Evolutionary conservation across 2,797 vertebrate genomes (phyloP), one percentile per base, ranked within the genome.

Genomic region (Hydrolagus colliei): DNA sequence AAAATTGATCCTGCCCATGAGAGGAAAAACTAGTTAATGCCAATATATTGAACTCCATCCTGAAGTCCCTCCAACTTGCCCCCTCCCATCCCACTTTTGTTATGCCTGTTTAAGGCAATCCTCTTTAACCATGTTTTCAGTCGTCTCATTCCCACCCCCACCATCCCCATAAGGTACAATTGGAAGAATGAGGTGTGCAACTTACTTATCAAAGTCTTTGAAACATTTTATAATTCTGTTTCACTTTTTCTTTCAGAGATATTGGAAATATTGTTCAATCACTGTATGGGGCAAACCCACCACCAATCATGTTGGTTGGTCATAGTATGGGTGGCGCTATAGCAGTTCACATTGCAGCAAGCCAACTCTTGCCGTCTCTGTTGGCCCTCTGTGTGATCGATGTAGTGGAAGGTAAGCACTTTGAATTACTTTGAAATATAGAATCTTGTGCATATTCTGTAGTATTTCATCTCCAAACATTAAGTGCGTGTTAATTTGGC

Each of bases 281-380:
- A 0, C 95, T 99, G 35, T 99, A 98, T 0, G 97, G 97, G 73
- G 97, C 98, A 87, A 95, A 95, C 76, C 95, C 96, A 0, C 97
- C 97, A 86, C 97, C 97, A 0, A 96, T 99, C 90, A 96, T 99
- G 96, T 91, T 99, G 16, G 97, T 99, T 5, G 98, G 98, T 85
- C 98, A 99, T 92, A 99, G 98, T 92, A 99, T 99, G 98, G 98
- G 98, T 0, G 98, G 98, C 0, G 98, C 98, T 86, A 97, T 99
- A n/a, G 98, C 97, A 0, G 98, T 99, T 87, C 97, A 99, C 91
- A 95, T 97, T 0, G 96, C 97, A 0, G 92, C 92, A 0, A 94
- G 96, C 65, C 98, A 96, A 89, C 92, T 96, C 68, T 87, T 99
- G 86, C 97, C 97, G 0, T 97, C 96, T 10, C 91, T 99, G 86